A percentile compares a stretch with the other conserved stretches of the same genome.
Conservation (phyloP, 2,113 vertebrate species). For the Megaleporinus macrocephalus region DNA sequence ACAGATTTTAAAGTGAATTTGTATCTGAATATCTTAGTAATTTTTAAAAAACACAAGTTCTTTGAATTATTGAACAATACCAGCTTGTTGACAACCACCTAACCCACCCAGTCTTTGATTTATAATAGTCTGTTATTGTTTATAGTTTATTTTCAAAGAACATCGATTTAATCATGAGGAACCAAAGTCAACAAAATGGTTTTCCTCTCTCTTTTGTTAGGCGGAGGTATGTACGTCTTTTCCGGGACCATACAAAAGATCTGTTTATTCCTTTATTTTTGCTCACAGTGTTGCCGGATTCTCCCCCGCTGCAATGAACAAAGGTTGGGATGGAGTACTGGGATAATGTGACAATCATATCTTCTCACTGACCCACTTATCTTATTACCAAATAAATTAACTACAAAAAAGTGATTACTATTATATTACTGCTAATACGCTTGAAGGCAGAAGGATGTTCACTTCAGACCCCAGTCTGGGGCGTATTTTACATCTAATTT, state of each 20-base stretch:
- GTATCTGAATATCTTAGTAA: no score
- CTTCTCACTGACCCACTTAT: background rate
- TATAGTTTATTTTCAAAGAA: slow-evolving; percentile 54
- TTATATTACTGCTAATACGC: no score
- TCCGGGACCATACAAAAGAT: slow-evolving; percentile 30
- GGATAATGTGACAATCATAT: slow-evolving; percentile 21
- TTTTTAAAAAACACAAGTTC: slow-evolving; percentile 9
- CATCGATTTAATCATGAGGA: slow-evolving; percentile 40
- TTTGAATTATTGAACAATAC: slow-evolving; percentile 54
- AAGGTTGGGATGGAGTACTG: slow-evolving; percentile 24
- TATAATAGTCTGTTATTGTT: slow-evolving; percentile 48
- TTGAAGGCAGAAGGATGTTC: background rate
- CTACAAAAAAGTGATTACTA: no score
- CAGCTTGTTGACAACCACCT: slow-evolving; percentile 33
- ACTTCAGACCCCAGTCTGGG: background rate
- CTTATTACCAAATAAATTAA: background rate
- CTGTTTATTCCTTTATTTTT: slow-evolving; percentile 33
- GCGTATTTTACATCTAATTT: no score
- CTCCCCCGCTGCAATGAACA: slow-evolving; percentile 46
- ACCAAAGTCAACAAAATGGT: slow-evolving; percentile 21
- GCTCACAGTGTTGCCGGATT: slow-evolving; percentile 42
- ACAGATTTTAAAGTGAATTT: background rate
- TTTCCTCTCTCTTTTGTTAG: slow-evolving; percentile 49
- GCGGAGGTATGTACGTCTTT: slow-evolving; percentile 20
- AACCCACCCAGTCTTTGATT: slow-evolving; percentile 53